phyloP scores from a whole-genome alignment of 2,888 invertebrate species.

The Craniophora ligustri region DNA sequence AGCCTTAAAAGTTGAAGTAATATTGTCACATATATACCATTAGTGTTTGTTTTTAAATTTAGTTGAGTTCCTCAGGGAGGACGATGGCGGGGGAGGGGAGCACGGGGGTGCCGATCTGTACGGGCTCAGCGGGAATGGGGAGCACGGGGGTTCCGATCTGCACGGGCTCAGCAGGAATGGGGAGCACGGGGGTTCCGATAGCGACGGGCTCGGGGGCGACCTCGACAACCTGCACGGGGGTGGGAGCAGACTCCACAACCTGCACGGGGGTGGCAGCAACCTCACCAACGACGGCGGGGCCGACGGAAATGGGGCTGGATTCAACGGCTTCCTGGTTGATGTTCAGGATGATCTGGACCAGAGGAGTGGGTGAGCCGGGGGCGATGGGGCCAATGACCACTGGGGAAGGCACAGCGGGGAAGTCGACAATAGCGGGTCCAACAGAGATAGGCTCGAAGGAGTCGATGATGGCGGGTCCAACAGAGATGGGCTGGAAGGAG shows the following conservation, averaged over 20 bases:
- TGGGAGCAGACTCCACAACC: conserved; percentile 29
- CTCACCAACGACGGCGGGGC: conserved; percentile 24
- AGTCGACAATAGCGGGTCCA: too few species aligned
- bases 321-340: conserved; percentile 46
- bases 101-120: conserved; percentile 33
- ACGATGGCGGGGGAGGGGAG: conserved; percentile 51
- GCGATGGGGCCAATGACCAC: conserved; percentile 10
- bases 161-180: conserved; percentile 37
- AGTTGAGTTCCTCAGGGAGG: conserved; percentile 65
- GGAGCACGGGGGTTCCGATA: conserved; percentile 35
- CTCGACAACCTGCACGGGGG: conserved; percentile 17
- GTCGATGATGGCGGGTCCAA: conserved; percentile 48
- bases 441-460: conserved; percentile 40
- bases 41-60: too few species aligned
- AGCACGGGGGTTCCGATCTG: conserved; percentile 33
- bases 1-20: too few species aligned
- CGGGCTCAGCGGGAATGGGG: conserved; percentile 47
- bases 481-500: conserved; percentile 36
- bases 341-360: conserved; percentile 62
- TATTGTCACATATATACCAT: too few species aligned
- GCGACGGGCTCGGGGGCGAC: conserved; percentile 24
- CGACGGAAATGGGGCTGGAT: conserved; percentile 26
- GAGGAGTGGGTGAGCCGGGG: conserved; percentile 41
- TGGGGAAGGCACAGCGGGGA: background rate
- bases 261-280: conserved; percentile 38